Conservation (phyloP, 2,797 vertebrate species). For the Aulostomus chinensis region DNA sequence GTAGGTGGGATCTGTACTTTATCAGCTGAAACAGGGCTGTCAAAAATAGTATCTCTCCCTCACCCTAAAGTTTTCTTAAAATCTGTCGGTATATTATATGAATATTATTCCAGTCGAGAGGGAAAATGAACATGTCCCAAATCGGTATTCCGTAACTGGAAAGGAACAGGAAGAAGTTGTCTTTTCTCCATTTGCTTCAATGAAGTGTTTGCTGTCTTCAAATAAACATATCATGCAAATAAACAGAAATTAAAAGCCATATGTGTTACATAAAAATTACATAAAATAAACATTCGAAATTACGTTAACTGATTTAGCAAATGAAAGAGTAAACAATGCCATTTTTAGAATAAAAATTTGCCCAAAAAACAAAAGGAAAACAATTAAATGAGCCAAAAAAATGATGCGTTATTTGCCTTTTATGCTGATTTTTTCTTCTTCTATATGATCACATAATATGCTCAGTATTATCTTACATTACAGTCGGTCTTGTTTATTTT, state of each 20-base stretch:
- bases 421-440: neutral
- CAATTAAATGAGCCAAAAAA: neutral
- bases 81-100: conserved; percentile 6
- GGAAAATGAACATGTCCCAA: too few species aligned
- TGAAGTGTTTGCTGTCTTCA: conserved; percentile 1
- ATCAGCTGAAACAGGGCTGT: conserved; percentile 59
- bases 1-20: conserved; percentile 66
- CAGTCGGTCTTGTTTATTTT: neutral
- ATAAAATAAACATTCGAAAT: neutral
- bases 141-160: too few species aligned
- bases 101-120: too few species aligned
- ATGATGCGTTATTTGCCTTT: neutral
- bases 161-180: too few species aligned
- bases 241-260: too few species aligned
- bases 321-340: too few species aligned
- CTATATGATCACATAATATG: neutral
- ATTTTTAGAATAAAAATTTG: too few species aligned
- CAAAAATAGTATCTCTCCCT: conserved; percentile 47
- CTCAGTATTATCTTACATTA: neutral
- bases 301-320: neutral
- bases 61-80: conserved; percentile 29
- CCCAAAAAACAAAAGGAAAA: neutral
- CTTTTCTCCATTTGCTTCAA: neutral
- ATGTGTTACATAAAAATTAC: neutral
- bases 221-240: too few species aligned